These are phyloP conservation scores for Myotis daubentonii DNA, from an alignment of 2,797 vertebrate genomes.

Conservation along the genomic window DNA sequence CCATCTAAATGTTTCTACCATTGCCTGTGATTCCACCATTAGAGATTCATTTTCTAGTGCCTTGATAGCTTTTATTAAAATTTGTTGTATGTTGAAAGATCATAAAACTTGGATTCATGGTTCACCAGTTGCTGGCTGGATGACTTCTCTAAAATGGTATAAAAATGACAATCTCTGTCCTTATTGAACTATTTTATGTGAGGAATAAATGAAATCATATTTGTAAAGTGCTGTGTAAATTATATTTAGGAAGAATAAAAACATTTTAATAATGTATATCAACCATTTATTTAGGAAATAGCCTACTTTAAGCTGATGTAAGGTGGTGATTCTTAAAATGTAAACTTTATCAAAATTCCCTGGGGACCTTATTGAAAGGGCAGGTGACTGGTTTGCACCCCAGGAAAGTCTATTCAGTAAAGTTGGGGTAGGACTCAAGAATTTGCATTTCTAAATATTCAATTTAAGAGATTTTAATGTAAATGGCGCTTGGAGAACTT, in stretches of 20 bases:
- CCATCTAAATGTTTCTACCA: not conserved
- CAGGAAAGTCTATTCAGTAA: not conserved
- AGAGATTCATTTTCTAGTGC: not conserved
- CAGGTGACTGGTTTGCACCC: not conserved
- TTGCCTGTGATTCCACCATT: not conserved
- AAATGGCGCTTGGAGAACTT: not conserved
- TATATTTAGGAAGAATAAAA: slow-evolving; percentile 32
- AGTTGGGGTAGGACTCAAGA: not conserved
- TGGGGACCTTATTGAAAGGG: not conserved
- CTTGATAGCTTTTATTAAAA: slow-evolving; percentile 3
- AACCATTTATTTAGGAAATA: slow-evolving; percentile 25
- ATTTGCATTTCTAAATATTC: not conserved
- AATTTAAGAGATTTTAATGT: not conserved
- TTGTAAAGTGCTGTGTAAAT: slow-evolving; percentile 35
- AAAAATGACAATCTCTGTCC: not conserved
- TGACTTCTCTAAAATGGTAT: slow-evolving; percentile 3
- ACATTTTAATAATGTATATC: slow-evolving; percentile 41
- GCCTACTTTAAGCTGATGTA: not conserved
- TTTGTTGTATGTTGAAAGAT: not conserved
- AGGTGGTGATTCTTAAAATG: slow-evolving; percentile 37
- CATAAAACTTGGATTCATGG: not conserved
- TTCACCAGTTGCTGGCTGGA: not conserved
- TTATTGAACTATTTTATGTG: not conserved
- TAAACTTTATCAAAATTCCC: not conserved
- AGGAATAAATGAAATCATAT: not conserved